Base-by-base conservation (phyloP, 2,797 vertebrate species). In the Garrulus glandarius region DNA sequence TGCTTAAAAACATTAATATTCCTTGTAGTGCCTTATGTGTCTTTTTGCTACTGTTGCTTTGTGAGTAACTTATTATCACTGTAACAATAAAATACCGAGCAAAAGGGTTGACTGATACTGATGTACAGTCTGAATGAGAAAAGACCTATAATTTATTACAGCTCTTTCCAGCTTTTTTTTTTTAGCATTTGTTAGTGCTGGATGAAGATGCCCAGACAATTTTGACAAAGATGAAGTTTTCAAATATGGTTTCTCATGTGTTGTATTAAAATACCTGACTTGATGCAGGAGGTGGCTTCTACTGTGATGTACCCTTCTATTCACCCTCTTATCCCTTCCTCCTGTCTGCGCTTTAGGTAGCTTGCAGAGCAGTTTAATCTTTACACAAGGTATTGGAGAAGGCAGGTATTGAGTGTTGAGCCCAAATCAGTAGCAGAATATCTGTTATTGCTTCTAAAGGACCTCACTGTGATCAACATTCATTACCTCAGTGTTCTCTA, bases 381-480 rank as follows among this genome's bases (percentile, higher is more conserved):
- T 30, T 30, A 39, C 60, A 16, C 12, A 43, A 29, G 18, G 5
- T 50, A 14, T 39, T 84, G 44, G 30, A 47, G 41, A 70, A 70
- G 50, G n/a, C 15, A 34, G 36, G 20, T 61, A 32, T 49, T 89
- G 34, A 20, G 29, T 53, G 16, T 39, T 50, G 56, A 95, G 41
- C 20, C 29, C 30, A 3, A 39, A 4, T 77, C 44, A 46, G 49
- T 69, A 30, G 37, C 23, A 69, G 34, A 59, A 23, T 67, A 61
- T 91, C 39, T 92, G 57, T 70, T 61, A 39, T 6, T 78, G 57
- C 56, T 89, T 81, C 60, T 76, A 13, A 46, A 84, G 39, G 34
- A 61, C 18, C 17, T 67, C 46, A 34, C 26, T 22, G 2, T 29
- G 26, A 55, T 57, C 21, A 77, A 6, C 64, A 18, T 63, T 71